A percentile compares a stretch with the other conserved stretches of the same genome.
These are phyloP conservation scores for Isichthys henryi DNA, from an alignment of 2,113 vertebrate species.

Conservation along the genomic window DNA sequence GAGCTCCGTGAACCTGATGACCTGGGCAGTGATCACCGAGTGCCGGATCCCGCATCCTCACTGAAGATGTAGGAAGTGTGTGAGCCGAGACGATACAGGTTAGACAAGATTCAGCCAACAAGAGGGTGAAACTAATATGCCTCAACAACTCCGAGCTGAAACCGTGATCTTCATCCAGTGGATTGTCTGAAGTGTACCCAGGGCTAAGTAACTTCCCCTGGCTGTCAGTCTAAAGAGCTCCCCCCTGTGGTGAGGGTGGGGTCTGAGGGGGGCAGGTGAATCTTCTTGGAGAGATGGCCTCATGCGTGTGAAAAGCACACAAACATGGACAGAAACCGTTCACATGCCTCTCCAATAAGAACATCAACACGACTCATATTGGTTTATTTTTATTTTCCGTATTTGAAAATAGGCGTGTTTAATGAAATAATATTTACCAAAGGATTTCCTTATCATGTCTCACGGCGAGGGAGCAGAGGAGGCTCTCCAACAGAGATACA, in stretches of 20 bases:
- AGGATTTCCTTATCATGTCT: not conserved
- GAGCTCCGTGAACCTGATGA: not conserved
- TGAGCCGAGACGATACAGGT: not conserved
- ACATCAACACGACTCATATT: not conserved
- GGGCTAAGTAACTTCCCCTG: not conserved
- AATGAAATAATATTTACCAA: slow-evolving; percentile 3
- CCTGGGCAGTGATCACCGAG: not conserved
- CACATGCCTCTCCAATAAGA: slow-evolving; percentile 1
- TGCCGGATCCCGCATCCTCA: not conserved
- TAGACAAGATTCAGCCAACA: not conserved
- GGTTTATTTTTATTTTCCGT: not conserved
- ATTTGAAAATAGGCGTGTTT: not conserved
- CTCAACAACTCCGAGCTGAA: not conserved
- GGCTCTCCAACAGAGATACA: not conserved
- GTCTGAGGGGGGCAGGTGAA: not conserved
- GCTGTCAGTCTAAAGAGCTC: not conserved
- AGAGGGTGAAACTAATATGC: not conserved
- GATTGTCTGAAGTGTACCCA: not conserved
- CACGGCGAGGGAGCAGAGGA: not conserved
- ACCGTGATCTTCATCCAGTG: not conserved
- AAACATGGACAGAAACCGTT: no score
- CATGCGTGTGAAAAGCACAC: not conserved
- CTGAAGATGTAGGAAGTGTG: not conserved
- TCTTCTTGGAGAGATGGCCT: not conserved
- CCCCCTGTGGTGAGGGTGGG: not conserved